A percentile compares a stretch with the other conserved stretches of the same genome.
These are phyloP conservation scores for Pongo pygmaeus DNA, from an alignment of 2,113 vertebrate species.

Conservation along the genomic window DNA sequence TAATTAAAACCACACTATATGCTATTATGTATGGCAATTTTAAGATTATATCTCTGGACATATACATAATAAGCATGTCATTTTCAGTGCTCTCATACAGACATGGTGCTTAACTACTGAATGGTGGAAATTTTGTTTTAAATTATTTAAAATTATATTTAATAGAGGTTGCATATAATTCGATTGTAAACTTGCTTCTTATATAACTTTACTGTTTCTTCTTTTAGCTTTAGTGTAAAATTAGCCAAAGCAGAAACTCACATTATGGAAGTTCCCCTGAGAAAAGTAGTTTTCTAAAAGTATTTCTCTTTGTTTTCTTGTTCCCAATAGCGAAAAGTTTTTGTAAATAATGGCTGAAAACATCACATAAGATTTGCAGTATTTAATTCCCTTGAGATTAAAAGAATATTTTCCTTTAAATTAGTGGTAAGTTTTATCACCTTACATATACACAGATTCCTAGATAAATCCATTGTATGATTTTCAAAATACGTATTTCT, in stretches of 20 bases:
- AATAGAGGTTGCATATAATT: neutral
- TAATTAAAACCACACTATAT: neutral
- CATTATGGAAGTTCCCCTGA: neutral
- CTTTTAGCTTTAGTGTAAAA: slow-evolving; percentile 4
- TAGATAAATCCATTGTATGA: neutral
- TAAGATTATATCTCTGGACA: neutral
- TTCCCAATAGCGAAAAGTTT: slow-evolving; percentile 28
- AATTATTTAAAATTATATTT: neutral
- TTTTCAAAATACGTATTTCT: neutral
- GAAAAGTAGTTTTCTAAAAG: slow-evolving; percentile 30
- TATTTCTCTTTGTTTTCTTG: neutral
- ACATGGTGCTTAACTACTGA: neutral
- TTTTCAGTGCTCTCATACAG: neutral
- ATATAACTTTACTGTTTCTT: neutral
- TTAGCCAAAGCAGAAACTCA: slow-evolving; percentile 3
- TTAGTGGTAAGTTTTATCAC: neutral
- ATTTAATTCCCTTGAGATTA: neutral
- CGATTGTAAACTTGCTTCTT: neutral
- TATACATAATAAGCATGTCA: neutral
- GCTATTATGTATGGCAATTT: neutral
- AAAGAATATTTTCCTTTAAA: neutral
- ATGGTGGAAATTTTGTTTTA: neutral
- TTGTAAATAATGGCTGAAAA: slow-evolving; percentile 32
- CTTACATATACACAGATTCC: neutral
- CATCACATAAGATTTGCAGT: neutral